Percentiles rank a stretch among this genome's conserved stretches.
These are phyloP conservation scores for Scaptomyza montana DNA, from an alignment of 1,140 invertebrate species.

Conservation along the genomic window DNA sequence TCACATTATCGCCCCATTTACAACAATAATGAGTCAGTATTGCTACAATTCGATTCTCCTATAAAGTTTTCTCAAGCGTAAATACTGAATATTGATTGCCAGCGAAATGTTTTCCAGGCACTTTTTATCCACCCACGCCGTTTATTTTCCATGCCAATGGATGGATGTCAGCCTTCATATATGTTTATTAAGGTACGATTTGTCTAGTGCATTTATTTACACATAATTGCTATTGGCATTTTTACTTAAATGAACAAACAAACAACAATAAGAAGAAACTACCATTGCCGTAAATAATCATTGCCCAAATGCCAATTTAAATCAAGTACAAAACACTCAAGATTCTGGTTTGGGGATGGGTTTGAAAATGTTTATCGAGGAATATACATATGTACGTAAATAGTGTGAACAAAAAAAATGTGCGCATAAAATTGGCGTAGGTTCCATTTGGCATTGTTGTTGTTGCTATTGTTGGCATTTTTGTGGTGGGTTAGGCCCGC, in stretches of 20 bases:
- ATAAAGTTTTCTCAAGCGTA: constrained; percentile 45
- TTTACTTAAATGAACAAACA: constrained; percentile 10
- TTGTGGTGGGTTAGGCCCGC: constrained; percentile 40
- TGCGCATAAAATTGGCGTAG: constrained; percentile 56
- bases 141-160: constrained; percentile 61
- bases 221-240: constrained; percentile 64
- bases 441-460: constrained; percentile 16
- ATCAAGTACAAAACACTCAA: constrained; percentile 70
- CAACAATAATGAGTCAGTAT: neutral
- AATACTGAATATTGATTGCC: constrained; percentile 48
- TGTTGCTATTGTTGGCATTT: constrained; percentile 14
- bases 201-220: constrained; percentile 4
- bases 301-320: constrained; percentile 40
- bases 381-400: too few species aligned
- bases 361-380: constrained; percentile 10
- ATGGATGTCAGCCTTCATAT: neutral
- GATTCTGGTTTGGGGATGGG: constrained; percentile 28
- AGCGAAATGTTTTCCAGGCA: constrained; percentile 27
- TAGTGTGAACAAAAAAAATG: constrained; percentile 14
- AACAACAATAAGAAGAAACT: neutral
- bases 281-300: constrained; percentile 13
- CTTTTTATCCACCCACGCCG: constrained; percentile 19
- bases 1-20: constrained; percentile 6
- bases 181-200: too few species aligned
- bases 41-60: neutral